phyloP scores from a whole-genome alignment of 1,140 invertebrate species.

The Paraescarpia echinospica region DNA sequence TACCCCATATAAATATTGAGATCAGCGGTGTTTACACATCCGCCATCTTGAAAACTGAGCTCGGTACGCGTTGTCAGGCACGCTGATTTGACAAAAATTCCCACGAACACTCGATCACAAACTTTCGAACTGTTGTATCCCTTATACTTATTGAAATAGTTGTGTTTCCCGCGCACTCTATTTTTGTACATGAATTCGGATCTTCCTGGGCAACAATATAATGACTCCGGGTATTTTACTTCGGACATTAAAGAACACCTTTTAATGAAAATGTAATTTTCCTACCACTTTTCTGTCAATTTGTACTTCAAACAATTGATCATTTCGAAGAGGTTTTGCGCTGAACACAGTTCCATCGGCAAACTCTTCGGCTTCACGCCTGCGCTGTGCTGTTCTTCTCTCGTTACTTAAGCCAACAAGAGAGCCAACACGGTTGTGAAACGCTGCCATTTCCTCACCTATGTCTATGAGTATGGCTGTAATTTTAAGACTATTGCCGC shows the following conservation, averaged over 20 bases:
- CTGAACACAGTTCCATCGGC: slow-evolving; percentile 84
- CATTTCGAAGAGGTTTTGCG: slow-evolving; percentile 76
- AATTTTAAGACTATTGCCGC: too few relatives aligned
- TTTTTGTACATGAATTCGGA: neutral
- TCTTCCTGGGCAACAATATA: neutral
- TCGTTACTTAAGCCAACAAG: slow-evolving; percentile 78
- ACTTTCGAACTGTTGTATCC: neutral
- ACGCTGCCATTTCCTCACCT: slow-evolving; percentile 47
- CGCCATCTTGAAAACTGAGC: too few relatives aligned
- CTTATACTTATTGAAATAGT: neutral
- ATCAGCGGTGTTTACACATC: too few relatives aligned
- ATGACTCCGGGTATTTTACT: too few relatives aligned
- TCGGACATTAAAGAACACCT: too few relatives aligned
- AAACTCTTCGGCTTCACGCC: slow-evolving; percentile 66
- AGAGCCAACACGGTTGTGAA: slow-evolving; percentile 79
- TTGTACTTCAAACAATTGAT: slow-evolving; percentile 83
- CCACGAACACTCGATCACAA: neutral
- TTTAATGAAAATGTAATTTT: too few relatives aligned
- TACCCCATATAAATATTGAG: too few relatives aligned
- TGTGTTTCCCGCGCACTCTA: neutral
- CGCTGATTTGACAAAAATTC: neutral
- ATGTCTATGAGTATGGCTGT: too few relatives aligned
- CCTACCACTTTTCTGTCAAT: slow-evolving; percentile 80
- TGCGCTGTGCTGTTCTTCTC: slow-evolving; percentile 78
- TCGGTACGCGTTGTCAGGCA: neutral